These are phyloP conservation scores for Hypothenemus hampei DNA, from an alignment of 1,140 invertebrate genomes.

Conservation along the genomic window DNA sequence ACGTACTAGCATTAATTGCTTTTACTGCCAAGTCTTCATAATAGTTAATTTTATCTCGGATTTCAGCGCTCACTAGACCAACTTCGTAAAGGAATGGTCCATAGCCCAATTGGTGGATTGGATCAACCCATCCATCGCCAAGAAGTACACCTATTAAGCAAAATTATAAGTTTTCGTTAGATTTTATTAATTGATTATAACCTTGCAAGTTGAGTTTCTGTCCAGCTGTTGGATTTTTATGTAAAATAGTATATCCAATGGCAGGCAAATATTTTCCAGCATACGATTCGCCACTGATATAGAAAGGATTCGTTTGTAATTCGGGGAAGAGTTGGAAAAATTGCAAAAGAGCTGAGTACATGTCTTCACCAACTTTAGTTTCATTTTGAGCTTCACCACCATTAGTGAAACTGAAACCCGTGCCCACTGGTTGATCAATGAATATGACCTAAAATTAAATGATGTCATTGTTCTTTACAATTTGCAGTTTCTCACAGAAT, in stretches of 20 bases:
- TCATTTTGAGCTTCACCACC: slow-evolving; percentile 61
- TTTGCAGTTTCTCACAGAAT: slow-evolving; percentile 51
- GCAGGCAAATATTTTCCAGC: slow-evolving; percentile 79
- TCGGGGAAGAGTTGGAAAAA: slow-evolving; percentile 71
- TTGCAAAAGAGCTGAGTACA: slow-evolving; percentile 61
- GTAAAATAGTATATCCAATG: slow-evolving; percentile 66
- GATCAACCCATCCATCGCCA: slow-evolving; percentile 14
- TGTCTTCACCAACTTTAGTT: slow-evolving; percentile 58
- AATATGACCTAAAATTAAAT: slow-evolving; percentile 55
- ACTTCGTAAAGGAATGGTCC: slow-evolving; percentile 1
- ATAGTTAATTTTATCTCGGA: not conserved
- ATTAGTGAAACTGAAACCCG: slow-evolving; percentile 70
- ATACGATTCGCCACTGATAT: slow-evolving; percentile 79
- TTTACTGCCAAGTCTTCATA: not conserved
- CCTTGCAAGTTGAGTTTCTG: slow-evolving; percentile 64
- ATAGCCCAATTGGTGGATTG: slow-evolving; percentile 10
- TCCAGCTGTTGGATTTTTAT: slow-evolving; percentile 55
- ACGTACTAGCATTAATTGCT: not conserved
- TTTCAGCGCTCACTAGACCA: not conserved
- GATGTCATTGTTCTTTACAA: not conserved
- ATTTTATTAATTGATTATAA: not conserved
- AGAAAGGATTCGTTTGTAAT: slow-evolving; percentile 61
- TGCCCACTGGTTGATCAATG: slow-evolving; percentile 81
- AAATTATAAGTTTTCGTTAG: not conserved
- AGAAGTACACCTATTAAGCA: not conserved